These are phyloP conservation scores for Eretmochelys imbricata DNA, from an alignment of 2,113 vertebrate species.

Conservation along the genomic window DNA sequence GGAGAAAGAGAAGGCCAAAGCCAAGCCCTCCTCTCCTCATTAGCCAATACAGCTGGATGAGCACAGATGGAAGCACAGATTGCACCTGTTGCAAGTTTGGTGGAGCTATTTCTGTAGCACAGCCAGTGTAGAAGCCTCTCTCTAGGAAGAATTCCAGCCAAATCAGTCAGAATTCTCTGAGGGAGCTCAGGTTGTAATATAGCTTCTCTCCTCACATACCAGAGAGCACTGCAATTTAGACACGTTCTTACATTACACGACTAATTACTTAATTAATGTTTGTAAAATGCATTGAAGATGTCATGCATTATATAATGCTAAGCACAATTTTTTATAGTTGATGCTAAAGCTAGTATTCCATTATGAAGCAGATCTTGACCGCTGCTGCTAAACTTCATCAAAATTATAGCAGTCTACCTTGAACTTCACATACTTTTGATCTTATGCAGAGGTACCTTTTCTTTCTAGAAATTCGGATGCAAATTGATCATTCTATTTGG, in stretches of 20 bases:
- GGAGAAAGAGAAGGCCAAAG: background rate
- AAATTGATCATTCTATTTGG: background rate
- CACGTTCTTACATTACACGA: background rate
- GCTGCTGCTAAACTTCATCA: background rate
- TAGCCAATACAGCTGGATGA: background rate
- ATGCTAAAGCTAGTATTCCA: background rate
- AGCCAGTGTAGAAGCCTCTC: background rate
- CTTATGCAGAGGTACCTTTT: background rate
- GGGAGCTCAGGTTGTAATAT: background rate
- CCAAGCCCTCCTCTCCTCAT: background rate
- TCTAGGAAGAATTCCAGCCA: background rate
- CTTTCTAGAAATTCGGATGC: background rate
- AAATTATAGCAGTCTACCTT: background rate
- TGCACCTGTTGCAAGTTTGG: background rate
- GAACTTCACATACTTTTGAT: background rate
- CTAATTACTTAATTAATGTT: background rate
- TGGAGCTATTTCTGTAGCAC: background rate
- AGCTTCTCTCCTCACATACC: background rate
- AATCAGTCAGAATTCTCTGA: background rate
- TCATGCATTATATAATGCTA: background rate
- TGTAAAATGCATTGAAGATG: background rate
- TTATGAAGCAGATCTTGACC: background rate
- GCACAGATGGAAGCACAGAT: background rate
- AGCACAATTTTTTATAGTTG: background rate
- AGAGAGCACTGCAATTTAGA: background rate